Evolutionary conservation across 2,888 invertebrate genomes (phyloP), one percentile per base, ranked within the genome.

Genomic region (Chelonus formosanus): DNA sequence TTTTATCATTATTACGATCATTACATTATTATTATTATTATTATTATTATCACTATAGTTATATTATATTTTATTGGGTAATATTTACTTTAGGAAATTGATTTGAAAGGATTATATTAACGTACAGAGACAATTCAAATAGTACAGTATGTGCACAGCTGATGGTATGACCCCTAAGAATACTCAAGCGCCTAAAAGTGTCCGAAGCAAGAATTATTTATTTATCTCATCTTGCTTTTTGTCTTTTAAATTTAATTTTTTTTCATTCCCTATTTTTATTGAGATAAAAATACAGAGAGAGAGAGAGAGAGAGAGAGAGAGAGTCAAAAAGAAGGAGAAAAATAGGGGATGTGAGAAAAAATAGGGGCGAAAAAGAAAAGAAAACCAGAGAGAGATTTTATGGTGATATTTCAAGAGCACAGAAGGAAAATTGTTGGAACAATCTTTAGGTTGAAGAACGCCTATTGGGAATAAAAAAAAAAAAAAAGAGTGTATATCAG

Each of bases 101-200:
- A 20, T 20, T 20, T 20, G 20, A 20, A 20, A 20, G 20, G 20
- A 20, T 20, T 20, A 20, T 20, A 20, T 20, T 20, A 20, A 20
- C 20, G 20, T 20, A 20, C 20, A 20, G 20, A 20, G 20, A 20
- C 20, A 20, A 20, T 1, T 20, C 1, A 20, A 20, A 20, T 20
- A 43, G 20, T 43, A 40, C 44, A 53, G 43, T 50, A 71, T 81
- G 80, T 80, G 80, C 81, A 74, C 80, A 81, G 81, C 79, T 81
- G 80, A 78, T 80, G 74, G 82, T 81, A 80, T 78, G 79, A 72
- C 77, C 80, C 80, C 76, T 70, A 75, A 75, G 71, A 74, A 67
- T 60, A 67, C 64, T 67, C 57, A 65, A 66, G 62, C 48, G 52
- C 64, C 56, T 45, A 65, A 64, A 31, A 50, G 40, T 55, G 64